Percentiles rank a stretch among this genome's conserved stretches.
Conservation (phyloP, 2,797 vertebrate species). For the Centropyge bicolor region DNA sequence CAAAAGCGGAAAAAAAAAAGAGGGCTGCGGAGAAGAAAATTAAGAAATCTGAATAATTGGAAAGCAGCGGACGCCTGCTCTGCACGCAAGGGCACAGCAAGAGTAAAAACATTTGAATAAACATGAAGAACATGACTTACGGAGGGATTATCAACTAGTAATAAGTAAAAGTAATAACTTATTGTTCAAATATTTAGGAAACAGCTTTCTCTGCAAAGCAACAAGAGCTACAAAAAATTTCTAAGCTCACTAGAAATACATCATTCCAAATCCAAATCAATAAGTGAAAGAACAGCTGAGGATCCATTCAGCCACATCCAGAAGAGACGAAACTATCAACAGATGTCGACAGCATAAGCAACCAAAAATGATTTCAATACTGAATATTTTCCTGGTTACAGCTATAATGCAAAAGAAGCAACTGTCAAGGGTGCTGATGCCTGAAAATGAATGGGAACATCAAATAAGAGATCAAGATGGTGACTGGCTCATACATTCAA, state of each 20-base stretch:
- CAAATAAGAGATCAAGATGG: conserved; percentile 22
- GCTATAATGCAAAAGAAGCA: neutral
- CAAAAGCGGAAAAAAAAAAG: conserved; percentile 20
- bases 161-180: neutral
- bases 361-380: neutral
- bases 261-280: conserved; percentile 9
- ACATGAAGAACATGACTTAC: conserved; percentile 20
- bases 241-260: neutral
- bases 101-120: conserved; percentile 20
- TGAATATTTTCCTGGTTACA: neutral
- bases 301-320: neutral
- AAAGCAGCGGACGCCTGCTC: conserved; percentile 4
- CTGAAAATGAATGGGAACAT: conserved; percentile 4
- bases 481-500: conserved; percentile 10
- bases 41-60: conserved; percentile 35
- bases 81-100: neutral
- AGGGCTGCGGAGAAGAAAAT: neutral
- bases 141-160: conserved; percentile 6
- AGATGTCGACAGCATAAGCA: neutral
- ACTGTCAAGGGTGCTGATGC: neutral
- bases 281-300: conserved; percentile 1
- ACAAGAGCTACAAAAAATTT: neutral
- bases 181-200: conserved; percentile 8
- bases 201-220: neutral
- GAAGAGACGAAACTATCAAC: conserved; percentile 13